Evolutionary conservation across 1,140 invertebrate genomes (phyloP), one percentile per base, ranked within the genome.

Genomic region (Dryas iulia): DNA sequence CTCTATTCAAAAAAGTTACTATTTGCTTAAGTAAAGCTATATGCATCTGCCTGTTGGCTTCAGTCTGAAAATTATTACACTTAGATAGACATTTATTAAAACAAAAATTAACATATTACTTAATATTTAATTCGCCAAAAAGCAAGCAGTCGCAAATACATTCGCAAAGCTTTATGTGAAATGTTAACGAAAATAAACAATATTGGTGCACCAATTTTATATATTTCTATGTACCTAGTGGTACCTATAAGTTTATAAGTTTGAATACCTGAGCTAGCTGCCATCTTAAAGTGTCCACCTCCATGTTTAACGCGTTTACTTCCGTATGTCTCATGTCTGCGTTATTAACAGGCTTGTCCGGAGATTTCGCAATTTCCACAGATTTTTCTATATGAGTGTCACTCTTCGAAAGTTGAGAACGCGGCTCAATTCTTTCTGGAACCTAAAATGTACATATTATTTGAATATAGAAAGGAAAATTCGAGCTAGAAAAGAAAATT

Each of bases 211-310:
- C 80, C 77, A 85, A 82, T 63, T 52, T 33, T 33, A 59, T 6
- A 58, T 57, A 63, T 58, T 2, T 14, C n/a, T n/a, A n/a, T n/a
- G n/a, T n/a, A n/a, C n/a, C n/a, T n/a, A n/a, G n/a, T n/a, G n/a
- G n/a, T n/a, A n/a, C n/a, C n/a, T n/a, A n/a, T n/a, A n/a, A n/a
- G n/a, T n/a, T n/a, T n/a, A n/a, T 47, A 54, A 54, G 47, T 24
- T 30, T 25, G 23, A 18, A 28, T 39, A 96, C 96, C 95, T 96
- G 95, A 92, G 95, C 95, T 54, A 97, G 85, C 87, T 96, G 96
- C 96, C 96, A 97, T 81, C 96, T 94, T 67, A 97, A 89, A 60
- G 95, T 96, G 75, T 96, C 95, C 73, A 96, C 93, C 87, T 96
- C 95, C 78, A 94, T 95, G 84, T 96, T 95, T 67, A 96, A 92